phyloP scores from a whole-genome alignment of 2,888 invertebrate genomes.

The Molorchus minor region DNA sequence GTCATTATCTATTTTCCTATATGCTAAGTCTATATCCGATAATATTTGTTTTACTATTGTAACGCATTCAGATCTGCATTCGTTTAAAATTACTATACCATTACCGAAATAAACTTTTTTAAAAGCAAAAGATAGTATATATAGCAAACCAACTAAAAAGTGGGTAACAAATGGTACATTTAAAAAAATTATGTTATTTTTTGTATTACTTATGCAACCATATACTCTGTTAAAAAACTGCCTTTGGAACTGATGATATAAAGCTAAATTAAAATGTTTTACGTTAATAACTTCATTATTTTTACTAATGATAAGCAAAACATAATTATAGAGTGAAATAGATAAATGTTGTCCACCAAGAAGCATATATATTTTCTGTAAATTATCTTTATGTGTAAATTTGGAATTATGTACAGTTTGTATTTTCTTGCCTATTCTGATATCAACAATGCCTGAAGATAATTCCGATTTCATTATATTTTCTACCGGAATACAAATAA shows the following conservation, averaged over 20 bases:
- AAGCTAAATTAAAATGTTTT: conserved; percentile 40
- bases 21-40: conserved; percentile 31
- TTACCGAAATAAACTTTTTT: conserved; percentile 46
- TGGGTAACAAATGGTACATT: conserved; percentile 55
- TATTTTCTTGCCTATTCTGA: conserved; percentile 66
- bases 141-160: conserved; percentile 56
- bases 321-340: conserved; percentile 39
- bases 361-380: conserved; percentile 33
- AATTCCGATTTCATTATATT: conserved; percentile 20
- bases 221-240: conserved; percentile 43
- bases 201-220: conserved; percentile 25
- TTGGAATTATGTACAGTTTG: conserved; percentile 68
- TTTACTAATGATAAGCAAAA: conserved; percentile 28
- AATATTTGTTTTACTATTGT: conserved; percentile 30
- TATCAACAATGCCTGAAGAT: conserved; percentile 40
- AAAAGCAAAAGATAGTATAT: conserved; percentile 49
- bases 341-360: conserved; percentile 3
- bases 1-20: conserved; percentile 17
- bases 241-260: conserved; percentile 49
- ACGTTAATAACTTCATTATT: conserved; percentile 44
- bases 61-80: conserved; percentile 19
- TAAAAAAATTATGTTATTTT: conserved; percentile 51
- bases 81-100: conserved; percentile 40
- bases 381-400: conserved; percentile 60
- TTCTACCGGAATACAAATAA: conserved; percentile 13